Percentiles rank a stretch among this genome's conserved stretches.
Conservation (phyloP, 2,888 invertebrate genomes). For the Xiphydria camelus region DNA sequence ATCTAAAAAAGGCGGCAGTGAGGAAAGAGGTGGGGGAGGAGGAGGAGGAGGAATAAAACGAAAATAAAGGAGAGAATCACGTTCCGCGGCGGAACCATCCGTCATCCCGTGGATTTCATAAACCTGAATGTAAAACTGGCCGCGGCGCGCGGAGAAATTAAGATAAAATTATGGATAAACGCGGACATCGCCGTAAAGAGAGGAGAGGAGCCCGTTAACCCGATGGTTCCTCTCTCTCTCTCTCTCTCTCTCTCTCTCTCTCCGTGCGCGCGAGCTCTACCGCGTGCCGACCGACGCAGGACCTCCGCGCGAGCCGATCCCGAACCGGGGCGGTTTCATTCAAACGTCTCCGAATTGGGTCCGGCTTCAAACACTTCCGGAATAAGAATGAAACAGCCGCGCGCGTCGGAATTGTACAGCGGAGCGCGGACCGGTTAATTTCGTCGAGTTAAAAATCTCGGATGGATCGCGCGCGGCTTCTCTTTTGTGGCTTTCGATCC, state of each 20-base stretch:
- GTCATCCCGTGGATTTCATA: conserved; percentile 38
- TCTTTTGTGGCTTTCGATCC: no score
- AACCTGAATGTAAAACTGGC: conserved; percentile 31
- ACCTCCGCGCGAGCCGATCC: background rate
- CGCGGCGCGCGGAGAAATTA: conserved; percentile 24
- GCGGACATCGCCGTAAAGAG: conserved; percentile 26
- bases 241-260: no score
- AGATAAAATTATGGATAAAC: conserved; percentile 38
- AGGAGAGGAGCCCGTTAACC: conserved; percentile 19
- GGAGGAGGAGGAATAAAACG: background rate
- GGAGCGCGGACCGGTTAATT: conserved; percentile 18
- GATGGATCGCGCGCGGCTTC: conserved; percentile 12
- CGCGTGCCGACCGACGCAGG: no score
- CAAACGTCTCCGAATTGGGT: no score
- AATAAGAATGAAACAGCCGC: conserved; percentile 22
- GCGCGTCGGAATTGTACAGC: conserved; percentile 9
- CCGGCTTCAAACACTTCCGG: no score
- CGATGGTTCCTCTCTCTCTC: no score
- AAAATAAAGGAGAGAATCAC: conserved; percentile 6
- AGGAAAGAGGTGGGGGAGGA: conserved; percentile 9
- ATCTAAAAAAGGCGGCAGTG: conserved; percentile 41
- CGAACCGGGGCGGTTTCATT: background rate
- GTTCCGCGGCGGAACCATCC: conserved; percentile 20
- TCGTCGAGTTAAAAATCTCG: no score
- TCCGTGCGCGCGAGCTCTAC: no score